Percentiles rank a stretch among this genome's conserved stretches.
phyloP scores from a whole-genome alignment of 2,113 vertebrate species.

The Bagarius yarrelli region DNA sequence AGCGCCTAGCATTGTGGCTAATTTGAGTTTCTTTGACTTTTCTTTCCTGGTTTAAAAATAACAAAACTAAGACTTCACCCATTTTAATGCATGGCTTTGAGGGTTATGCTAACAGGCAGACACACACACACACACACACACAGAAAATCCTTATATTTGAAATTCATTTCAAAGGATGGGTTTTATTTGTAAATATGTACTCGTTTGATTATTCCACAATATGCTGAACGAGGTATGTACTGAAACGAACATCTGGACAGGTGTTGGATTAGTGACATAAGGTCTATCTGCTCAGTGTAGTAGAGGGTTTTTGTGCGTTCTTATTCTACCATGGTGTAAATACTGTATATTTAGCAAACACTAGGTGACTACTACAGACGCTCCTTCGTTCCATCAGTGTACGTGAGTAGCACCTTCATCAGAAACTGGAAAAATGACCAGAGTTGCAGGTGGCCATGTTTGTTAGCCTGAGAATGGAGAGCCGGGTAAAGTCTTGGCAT shows the following conservation, averaged over 20 bases:
- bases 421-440: conserved; percentile 14
- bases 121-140: conserved; percentile 65
- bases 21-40: conserved; percentile 58
- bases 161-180: conserved; percentile 51
- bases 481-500: conserved; percentile 17
- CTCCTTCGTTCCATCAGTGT: conserved; percentile 43
- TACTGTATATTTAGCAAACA: conserved; percentile 51
- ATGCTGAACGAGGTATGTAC: conserved; percentile 67
- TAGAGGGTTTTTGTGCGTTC: conserved; percentile 45
- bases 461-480: conserved; percentile 46
- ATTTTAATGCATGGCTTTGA: conserved; percentile 72
- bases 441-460: conserved; percentile 35
- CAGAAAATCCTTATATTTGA: conserved; percentile 55
- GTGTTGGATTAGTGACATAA: conserved; percentile 59
- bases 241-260: conserved; percentile 62
- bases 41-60: conserved; percentile 58
- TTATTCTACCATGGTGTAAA: conserved; percentile 50
- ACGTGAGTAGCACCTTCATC: conserved; percentile 42
- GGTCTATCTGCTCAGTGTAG: conserved; percentile 50
- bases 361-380: conserved; percentile 39
- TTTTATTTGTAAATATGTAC: conserved; percentile 72
- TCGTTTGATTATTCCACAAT: conserved; percentile 65
- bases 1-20: conserved; percentile 62
- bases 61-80: conserved; percentile 64
- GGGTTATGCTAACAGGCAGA: conserved; percentile 68